Evolutionary conservation across 2,888 invertebrate species (phyloP), one percentile per base, ranked within the genome.

Genomic region (Pachliopta kotzebuea): DNA sequence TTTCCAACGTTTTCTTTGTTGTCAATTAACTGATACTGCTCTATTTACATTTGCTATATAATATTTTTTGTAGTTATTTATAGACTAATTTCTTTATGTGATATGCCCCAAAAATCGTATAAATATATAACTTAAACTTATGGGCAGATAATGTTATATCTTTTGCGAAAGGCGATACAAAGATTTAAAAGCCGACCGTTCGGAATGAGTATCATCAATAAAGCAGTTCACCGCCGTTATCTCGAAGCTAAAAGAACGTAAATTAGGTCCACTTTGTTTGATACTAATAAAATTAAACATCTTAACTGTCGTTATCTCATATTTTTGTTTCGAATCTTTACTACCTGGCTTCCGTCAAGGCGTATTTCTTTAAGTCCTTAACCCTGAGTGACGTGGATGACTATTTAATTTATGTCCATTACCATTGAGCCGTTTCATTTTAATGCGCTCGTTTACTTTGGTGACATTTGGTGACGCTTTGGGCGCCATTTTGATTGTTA

Each of bases 311-410:
- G 83, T 90, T 90, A 90, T 91, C 90, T 85, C 74, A 81, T 84
- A 87, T 85, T 89, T 88, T 86, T 85, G 86, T 89, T 86, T 84
- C 71, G 74, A 75, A 90, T 90, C 90, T 90, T 87, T 84, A 90
- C 90, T 90, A 90, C 90, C 90, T 90, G 90, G 87, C 89, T 90
- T 89, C 89, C 86, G 90, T 84, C 86, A 84, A 73, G 77, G 76
- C 72, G 76, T 83, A 81, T 85, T 78, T 81, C 83, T 81, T 77
- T 71, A 77, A 78, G 77, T 82, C 83, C 85, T 84, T 80, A 74
- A 75, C 68, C 76, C 82, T 90, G 89, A 90, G 77, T 90, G 90
- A 90, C 90, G 79, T 84, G 81, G 81, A 86, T 76, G 86, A 78
- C 87, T 81, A 80, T 85, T 84, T 90, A 90, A 91, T 90, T 91